Percentiles rank a stretch among this genome's conserved stretches.
These are phyloP conservation scores for Ormyrus rosae DNA, from an alignment of 2,888 invertebrate species.

Conservation along the genomic window DNA sequence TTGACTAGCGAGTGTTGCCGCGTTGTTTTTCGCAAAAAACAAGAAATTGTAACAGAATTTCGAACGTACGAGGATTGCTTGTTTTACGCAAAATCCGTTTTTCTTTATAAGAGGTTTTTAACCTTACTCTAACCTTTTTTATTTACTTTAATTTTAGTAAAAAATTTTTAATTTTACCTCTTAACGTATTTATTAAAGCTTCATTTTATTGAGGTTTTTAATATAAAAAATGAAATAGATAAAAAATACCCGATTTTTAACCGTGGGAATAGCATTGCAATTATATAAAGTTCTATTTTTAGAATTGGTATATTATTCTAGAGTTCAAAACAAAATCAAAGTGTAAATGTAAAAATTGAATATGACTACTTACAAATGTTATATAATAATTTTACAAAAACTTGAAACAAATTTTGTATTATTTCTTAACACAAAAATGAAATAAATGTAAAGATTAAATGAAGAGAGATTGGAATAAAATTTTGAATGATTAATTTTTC, in stretches of 20 bases:
- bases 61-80: too few species aligned
- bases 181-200: not conserved
- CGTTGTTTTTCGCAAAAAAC: too few species aligned
- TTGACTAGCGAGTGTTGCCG: too few species aligned
- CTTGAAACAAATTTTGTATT: not conserved
- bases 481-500: not conserved
- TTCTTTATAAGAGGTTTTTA: not conserved
- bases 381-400: too few species aligned
- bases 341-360: too few species aligned
- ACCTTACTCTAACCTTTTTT: not conserved
- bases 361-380: too few species aligned
- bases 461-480: not conserved
- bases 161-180: not conserved
- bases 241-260: not conserved
- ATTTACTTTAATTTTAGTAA: not conserved
- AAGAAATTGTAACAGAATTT: too few species aligned
- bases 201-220: not conserved
- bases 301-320: not conserved
- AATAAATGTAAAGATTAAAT: not conserved
- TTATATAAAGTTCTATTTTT: slow-evolving; percentile 44
- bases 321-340: too few species aligned
- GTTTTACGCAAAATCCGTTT: too few species aligned
- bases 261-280: not conserved
- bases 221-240: not conserved
- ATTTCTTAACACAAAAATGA: not conserved